Conservation (phyloP, 2,888 invertebrate species). For the Dione juno region DNA sequence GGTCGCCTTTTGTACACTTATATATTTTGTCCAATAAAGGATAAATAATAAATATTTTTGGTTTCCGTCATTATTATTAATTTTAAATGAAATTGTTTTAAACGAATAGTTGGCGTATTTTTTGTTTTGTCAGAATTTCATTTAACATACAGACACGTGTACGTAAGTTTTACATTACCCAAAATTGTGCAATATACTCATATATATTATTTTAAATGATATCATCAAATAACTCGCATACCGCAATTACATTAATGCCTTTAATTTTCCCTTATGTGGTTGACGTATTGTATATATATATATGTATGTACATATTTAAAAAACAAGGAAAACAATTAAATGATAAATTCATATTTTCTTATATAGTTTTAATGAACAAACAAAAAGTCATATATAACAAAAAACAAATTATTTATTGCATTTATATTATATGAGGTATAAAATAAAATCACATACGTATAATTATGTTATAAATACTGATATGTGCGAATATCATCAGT, state of each 20-base stretch:
- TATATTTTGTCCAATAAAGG: too few species aligned
- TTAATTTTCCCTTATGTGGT: not conserved
- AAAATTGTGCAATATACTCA: not conserved
- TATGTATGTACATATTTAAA: too few species aligned
- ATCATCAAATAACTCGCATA: not conserved
- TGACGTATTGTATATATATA: not conserved
- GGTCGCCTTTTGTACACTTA: too few species aligned
- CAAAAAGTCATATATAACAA: not conserved
- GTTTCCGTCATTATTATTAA: too few species aligned
- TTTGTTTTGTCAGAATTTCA: too few species aligned
- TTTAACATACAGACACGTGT: too few species aligned
- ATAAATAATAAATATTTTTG: too few species aligned
- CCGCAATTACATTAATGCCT: not conserved
- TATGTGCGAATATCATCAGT: not conserved
- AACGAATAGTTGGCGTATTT: too few species aligned
- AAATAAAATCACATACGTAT: too few species aligned
- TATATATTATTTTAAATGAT: not conserved
- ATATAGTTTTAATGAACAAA: not conserved
- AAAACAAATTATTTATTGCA: not conserved
- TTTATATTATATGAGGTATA: not conserved
- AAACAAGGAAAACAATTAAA: slow-evolving; percentile 10
- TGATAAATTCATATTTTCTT: slow-evolving; percentile 1
- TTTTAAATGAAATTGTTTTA: too few species aligned
- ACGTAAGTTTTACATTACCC: not conserved
- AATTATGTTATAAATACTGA: not conserved